Evolutionary conservation across 2,113 vertebrate genomes (phyloP).

Genomic region (Heteronetta atricapilla): DNA sequence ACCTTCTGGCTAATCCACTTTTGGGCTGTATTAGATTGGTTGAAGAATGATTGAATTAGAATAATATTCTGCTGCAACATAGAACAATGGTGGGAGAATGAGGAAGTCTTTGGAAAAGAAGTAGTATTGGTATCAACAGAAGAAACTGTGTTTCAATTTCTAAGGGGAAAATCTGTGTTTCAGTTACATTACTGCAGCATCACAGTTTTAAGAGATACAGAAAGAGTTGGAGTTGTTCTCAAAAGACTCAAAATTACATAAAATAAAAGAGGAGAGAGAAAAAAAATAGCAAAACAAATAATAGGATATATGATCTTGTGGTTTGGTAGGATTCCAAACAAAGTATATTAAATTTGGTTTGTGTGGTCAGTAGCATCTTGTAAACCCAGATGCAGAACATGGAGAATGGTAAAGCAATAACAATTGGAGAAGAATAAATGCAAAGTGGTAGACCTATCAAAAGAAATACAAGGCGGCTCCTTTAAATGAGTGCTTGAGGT

Average conservation of each 20-base stretch:
- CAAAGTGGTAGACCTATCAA: background rate
- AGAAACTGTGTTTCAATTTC: background rate
- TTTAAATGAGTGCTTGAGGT: background rate
- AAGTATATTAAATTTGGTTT: slow-evolving; percentile 3
- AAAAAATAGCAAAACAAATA: background rate
- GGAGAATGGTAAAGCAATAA: background rate
- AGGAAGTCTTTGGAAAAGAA: background rate
- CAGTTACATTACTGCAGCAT: background rate
- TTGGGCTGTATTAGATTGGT: slow-evolving; percentile 18
- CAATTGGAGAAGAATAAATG: background rate
- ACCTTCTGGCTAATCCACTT: slow-evolving; percentile 52
- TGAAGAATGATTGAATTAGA: slow-evolving; percentile 31
- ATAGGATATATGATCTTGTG: background rate
- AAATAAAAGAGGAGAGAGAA: background rate
- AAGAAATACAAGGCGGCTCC: background rate
- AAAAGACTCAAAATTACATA: background rate
- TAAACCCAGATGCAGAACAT: background rate
- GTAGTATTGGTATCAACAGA: background rate
- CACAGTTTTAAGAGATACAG: background rate
- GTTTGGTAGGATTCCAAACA: slow-evolving; percentile 14
- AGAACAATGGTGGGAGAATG: slow-evolving; percentile 25
- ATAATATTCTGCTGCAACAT: slow-evolving; percentile 9
- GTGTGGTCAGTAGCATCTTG: slow-evolving; percentile 9
- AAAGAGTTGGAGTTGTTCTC: background rate
- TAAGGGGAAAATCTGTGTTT: background rate